phyloP scores from a whole-genome alignment of 2,888 invertebrate species.

The Junonia oenone region DNA sequence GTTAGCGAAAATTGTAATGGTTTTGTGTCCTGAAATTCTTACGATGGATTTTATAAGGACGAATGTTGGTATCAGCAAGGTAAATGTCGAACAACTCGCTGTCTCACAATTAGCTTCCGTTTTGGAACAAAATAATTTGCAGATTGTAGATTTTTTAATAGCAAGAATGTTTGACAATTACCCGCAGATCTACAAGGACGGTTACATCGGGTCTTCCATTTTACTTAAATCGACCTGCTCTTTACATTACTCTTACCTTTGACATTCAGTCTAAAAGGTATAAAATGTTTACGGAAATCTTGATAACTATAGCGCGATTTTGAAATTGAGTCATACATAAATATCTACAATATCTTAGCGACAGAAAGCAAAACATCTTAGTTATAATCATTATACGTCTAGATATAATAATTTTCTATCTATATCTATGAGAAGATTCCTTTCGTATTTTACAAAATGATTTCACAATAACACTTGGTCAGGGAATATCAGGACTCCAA shows the following conservation, averaged over 20 bases:
- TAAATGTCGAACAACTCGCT: too few species aligned
- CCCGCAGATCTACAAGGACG: slow-evolving; percentile 53
- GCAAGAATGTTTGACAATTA: too few species aligned
- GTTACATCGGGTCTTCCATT: slow-evolving; percentile 50
- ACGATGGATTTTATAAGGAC: slow-evolving; percentile 1
- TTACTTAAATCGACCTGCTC: slow-evolving; percentile 28
- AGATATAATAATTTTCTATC: slow-evolving; percentile 45
- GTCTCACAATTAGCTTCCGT: too few species aligned
- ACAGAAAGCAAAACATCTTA: slow-evolving; percentile 20
- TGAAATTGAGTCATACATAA: not conserved
- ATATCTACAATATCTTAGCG: not conserved
- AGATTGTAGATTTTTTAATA: slow-evolving; percentile 4
- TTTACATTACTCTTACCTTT: slow-evolving; percentile 33
- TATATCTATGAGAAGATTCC: slow-evolving; percentile 60
- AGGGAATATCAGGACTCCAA: slow-evolving; percentile 76
- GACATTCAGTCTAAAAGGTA: slow-evolving; percentile 46
- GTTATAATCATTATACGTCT: slow-evolving; percentile 33
- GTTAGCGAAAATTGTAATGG: not conserved
- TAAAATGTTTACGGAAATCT: slow-evolving; percentile 26
- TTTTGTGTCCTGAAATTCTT: not conserved
- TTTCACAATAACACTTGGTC: slow-evolving; percentile 75
- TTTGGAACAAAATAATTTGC: slow-evolving; percentile 15
- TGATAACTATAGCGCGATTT: slow-evolving; percentile 7
- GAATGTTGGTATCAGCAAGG: not conserved
- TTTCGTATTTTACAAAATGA: slow-evolving; percentile 59